Evolutionary conservation across 64 coral and sea anemone species (phyloP).

Genomic region (Montipora sp.): DNA sequence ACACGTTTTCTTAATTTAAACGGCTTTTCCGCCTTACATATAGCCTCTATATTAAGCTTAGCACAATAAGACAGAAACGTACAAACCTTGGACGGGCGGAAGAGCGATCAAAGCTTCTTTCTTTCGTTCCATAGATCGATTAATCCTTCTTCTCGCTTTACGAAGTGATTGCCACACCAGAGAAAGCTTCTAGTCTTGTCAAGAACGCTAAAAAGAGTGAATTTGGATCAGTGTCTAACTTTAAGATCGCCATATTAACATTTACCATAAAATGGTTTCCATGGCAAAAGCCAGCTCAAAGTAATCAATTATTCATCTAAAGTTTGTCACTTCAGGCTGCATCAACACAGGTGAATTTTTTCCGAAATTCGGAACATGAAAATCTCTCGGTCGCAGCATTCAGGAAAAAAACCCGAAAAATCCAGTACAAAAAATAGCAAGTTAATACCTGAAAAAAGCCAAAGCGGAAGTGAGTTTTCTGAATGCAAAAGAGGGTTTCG

Average conservation of each 20-base stretch:
- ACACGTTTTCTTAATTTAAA: neutral
- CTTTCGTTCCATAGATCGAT: slow-evolving; percentile 1
- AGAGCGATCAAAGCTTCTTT: slow-evolving; percentile 39
- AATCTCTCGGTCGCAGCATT: neutral
- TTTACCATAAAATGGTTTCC: slow-evolving; percentile 19
- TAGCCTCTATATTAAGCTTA: neutral
- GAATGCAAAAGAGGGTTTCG: too few relatives aligned
- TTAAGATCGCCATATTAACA: neutral
- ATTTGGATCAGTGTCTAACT: neutral
- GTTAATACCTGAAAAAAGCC: too few relatives aligned
- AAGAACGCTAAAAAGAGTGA: neutral
- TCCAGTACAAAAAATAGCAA: too few relatives aligned
- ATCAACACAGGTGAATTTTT: neutral
- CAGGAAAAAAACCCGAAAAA: neutral
- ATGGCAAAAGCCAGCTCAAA: slow-evolving; percentile 21
- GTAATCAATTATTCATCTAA: slow-evolving; percentile 40
- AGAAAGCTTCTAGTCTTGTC: neutral
- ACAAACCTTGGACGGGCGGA: slow-evolving; percentile 36
- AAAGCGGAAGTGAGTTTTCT: too few relatives aligned
- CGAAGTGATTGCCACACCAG: neutral
- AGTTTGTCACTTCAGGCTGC: neutral
- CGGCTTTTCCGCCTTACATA: neutral
- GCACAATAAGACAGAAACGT: neutral
- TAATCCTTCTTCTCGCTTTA: neutral
- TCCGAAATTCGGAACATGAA: neutral